Evolutionary conservation across 2,888 invertebrate genomes (phyloP).

Genomic region (Tromatobia lineatoria): DNA sequence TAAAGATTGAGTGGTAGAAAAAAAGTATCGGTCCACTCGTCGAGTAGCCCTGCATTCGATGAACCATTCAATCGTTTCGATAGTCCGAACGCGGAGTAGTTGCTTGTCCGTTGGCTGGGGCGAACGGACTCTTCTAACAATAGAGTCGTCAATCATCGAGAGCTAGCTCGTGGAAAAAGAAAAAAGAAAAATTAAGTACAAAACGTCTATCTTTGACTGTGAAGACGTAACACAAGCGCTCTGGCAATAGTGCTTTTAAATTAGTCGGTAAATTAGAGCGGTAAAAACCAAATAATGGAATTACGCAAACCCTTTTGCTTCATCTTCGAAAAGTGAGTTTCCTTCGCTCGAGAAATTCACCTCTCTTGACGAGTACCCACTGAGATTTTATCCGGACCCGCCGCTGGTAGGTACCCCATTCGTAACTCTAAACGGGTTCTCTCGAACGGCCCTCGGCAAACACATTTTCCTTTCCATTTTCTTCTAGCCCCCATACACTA

Average conservation of each 20-base stretch:
- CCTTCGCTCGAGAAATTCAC: slow-evolving; percentile 59
- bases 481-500: no score
- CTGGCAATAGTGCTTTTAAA: slow-evolving; percentile 49
- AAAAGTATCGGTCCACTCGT: slow-evolving; percentile 11
- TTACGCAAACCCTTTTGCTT: slow-evolving; percentile 13
- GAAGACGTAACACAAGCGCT: slow-evolving; percentile 64
- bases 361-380: slow-evolving; percentile 46
- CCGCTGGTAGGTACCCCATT: slow-evolving; percentile 30
- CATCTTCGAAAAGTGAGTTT: slow-evolving; percentile 50
- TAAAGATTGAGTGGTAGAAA: background rate
- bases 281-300: slow-evolving; percentile 6
- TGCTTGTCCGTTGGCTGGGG: slow-evolving; percentile 60
- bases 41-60: slow-evolving; percentile 39
- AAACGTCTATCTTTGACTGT: slow-evolving; percentile 47
- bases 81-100: slow-evolving; percentile 40
- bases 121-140: slow-evolving; percentile 69
- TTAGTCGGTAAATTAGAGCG: slow-evolving; percentile 8
- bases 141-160: slow-evolving; percentile 65
- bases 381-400: slow-evolving; percentile 50
- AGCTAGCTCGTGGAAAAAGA: slow-evolving; percentile 41
- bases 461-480: no score
- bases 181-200: slow-evolving; percentile 23
- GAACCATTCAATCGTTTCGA: slow-evolving; percentile 56
- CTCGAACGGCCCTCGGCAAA: slow-evolving; percentile 17
- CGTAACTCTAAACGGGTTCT: slow-evolving; percentile 55